Evolutionary conservation across 2,888 invertebrate genomes (phyloP).

Genomic region (Eristalis arbustorum): DNA sequence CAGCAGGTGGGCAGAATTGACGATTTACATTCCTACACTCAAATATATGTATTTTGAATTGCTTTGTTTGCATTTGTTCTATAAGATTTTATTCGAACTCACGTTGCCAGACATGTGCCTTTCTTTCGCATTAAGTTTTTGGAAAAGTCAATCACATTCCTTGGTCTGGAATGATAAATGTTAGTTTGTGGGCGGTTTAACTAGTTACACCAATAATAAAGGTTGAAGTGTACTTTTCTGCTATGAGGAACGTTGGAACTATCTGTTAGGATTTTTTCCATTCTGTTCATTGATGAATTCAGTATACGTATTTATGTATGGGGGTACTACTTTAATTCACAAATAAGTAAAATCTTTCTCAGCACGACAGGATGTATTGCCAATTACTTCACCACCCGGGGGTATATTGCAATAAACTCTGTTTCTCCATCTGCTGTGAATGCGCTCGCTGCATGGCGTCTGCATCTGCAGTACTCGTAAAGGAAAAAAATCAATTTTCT

Average conservation of each 20-base stretch:
- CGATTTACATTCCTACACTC: neutral
- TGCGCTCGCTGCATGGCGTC: neutral
- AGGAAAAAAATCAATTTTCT: constrained; percentile 7
- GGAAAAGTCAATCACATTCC: neutral
- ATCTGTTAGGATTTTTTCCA: neutral
- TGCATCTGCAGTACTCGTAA: neutral
- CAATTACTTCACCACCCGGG: neutral
- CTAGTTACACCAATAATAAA: neutral
- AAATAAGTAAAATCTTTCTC: neutral
- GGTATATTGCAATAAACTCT: neutral
- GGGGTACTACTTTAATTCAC: neutral
- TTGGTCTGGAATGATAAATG: neutral
- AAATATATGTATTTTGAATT: neutral
- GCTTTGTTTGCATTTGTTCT: neutral
- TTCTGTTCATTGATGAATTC: neutral
- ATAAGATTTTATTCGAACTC: neutral
- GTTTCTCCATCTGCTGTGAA: neutral
- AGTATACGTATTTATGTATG: neutral
- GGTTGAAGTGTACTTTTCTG: neutral
- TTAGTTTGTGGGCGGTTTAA: neutral
- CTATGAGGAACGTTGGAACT: no score
- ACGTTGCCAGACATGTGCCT: neutral
- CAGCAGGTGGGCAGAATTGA: neutral
- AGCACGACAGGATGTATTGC: neutral
- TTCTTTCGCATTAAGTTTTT: neutral